Evolutionary conservation across 2,797 vertebrate species (phyloP).

Genomic region (Chanos chanos): DNA sequence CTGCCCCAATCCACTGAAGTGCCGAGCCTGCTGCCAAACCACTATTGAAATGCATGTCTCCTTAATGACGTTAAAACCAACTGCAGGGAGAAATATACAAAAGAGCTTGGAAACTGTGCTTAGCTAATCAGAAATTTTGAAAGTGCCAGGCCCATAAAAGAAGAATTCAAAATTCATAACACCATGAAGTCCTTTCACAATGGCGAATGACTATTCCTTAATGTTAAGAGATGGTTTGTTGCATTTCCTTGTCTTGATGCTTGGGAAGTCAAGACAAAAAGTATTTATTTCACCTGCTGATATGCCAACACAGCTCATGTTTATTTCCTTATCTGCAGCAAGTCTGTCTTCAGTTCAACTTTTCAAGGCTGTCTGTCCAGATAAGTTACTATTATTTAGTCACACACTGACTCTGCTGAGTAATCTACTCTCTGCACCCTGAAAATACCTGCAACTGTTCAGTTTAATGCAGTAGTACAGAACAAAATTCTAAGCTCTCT

Average conservation of each 20-base stretch:
- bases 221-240: conserved; percentile 20
- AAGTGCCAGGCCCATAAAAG: background rate
- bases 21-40: background rate
- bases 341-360: background rate
- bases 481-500: too few relatives aligned
- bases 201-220: conserved; percentile 2
- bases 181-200: background rate
- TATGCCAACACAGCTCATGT: too few relatives aligned
- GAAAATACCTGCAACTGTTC: background rate
- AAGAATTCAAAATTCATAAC: conserved; percentile 6
- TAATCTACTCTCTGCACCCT: background rate
- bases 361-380: conserved; percentile 8
- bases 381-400: background rate
- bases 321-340: conserved; percentile 6
- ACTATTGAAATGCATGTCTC: background rate
- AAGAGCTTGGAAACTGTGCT: background rate
- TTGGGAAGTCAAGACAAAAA: background rate
- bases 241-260: background rate
- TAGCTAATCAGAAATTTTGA: background rate
- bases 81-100: background rate
- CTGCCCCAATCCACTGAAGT: background rate
- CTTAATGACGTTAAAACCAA: conserved; percentile 1
- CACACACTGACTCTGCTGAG: background rate
- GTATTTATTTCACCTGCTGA: too few relatives aligned
- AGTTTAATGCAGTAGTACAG: too few relatives aligned